Conservation (phyloP, 2,888 invertebrate species). For the Megalurothrips usitatus region DNA sequence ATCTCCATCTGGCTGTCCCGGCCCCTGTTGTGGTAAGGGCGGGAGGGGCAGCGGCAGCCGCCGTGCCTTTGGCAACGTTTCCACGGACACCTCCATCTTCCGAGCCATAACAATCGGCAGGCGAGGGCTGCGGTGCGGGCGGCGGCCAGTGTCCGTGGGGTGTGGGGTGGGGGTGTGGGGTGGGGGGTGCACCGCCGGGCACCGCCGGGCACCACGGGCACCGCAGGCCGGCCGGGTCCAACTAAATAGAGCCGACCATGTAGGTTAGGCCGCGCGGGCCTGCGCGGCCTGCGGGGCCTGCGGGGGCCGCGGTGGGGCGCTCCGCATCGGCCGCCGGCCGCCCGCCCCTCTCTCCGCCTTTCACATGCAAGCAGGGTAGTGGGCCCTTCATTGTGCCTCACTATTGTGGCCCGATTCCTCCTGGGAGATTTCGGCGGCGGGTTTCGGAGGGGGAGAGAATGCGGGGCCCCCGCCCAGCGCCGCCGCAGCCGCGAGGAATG, state of each 20-base stretch:
- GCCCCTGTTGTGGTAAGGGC: not conserved
- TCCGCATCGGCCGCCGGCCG: no score
- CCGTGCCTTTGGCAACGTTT: not conserved
- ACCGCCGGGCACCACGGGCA: no score
- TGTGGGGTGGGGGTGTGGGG: no score
- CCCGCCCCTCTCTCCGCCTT: not conserved
- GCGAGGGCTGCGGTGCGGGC: no score
- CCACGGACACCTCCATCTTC: not conserved
- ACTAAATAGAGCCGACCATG: not conserved
- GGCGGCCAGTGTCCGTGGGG: no score
- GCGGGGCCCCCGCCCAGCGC: no score
- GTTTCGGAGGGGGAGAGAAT: no score
- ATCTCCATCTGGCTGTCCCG: slow-evolving; percentile 3
- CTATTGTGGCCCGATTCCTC: slow-evolving; percentile 8
- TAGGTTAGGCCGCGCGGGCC: not conserved
- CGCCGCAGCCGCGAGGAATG: no score
- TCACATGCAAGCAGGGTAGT: not conserved
- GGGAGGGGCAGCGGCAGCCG: not conserved
- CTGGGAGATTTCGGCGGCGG: not conserved
- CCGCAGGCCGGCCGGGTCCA: not conserved
- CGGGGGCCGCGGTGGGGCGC: no score
- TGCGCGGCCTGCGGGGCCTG: not conserved
- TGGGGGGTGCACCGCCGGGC: no score
- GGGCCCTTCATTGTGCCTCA: slow-evolving; percentile 6
- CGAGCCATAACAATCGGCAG: not conserved